phyloP scores from a whole-genome alignment of 2,113 vertebrate species.

The Pangasianodon hypophthalmus region DNA sequence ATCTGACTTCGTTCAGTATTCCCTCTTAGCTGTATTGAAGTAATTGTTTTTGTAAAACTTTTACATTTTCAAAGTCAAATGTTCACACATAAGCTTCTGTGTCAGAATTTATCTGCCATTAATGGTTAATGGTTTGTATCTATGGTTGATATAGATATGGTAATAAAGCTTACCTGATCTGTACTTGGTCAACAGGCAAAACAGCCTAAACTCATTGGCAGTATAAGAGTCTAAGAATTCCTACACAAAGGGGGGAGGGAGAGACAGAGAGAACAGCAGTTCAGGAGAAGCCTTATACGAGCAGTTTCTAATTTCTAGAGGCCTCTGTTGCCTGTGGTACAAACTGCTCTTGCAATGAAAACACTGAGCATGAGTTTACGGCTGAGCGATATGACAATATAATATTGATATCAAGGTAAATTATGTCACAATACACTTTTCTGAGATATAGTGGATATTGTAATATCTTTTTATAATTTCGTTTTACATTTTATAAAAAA shows the following conservation, averaged over 20 bases:
- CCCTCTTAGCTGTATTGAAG: background rate
- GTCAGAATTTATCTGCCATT: background rate
- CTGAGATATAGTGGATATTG: background rate
- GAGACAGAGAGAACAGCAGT: background rate
- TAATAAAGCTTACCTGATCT: slow-evolving; percentile 82
- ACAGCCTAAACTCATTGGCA: slow-evolving; percentile 87
- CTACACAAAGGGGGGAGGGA: slow-evolving; percentile 62
- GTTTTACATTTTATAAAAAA: background rate
- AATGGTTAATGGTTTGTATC: background rate
- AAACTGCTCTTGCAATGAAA: background rate
- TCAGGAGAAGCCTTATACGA: background rate
- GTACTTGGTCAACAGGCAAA: slow-evolving; percentile 87
- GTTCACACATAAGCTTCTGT: background rate
- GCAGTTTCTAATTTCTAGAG: background rate
- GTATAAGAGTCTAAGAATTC: slow-evolving; percentile 84
- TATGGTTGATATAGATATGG: background rate
- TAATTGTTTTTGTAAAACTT: background rate
- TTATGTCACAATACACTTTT: background rate
- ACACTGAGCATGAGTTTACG: background rate
- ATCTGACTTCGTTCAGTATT: background rate
- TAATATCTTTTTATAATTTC: background rate
- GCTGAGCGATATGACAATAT: background rate
- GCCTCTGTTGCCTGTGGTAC: background rate
- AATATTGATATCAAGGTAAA: background rate
- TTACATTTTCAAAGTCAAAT: background rate